A percentile compares a stretch with the other conserved stretches of the same genome.
Evolutionary conservation across 2,113 vertebrate genomes (phyloP).

Genomic region (Mionectes macconnelli): DNA sequence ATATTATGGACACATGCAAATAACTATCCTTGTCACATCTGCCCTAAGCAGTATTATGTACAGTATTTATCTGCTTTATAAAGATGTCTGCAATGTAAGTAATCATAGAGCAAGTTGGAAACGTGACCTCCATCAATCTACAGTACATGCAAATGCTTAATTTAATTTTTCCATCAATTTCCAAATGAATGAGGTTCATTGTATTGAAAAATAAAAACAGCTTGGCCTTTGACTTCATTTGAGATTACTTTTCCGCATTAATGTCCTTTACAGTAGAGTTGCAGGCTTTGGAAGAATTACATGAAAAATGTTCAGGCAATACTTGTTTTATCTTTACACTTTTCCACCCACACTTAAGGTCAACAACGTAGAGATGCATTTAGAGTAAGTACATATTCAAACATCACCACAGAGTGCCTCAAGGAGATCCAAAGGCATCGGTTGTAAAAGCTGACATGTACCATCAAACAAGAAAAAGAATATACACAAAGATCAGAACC

Average conservation of each 20-base stretch:
- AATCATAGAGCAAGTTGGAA: slow-evolving; percentile 16
- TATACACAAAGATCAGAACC: neutral
- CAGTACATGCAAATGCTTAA: slow-evolving; percentile 32
- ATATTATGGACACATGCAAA: neutral
- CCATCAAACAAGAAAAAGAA: neutral
- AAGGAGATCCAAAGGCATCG: neutral
- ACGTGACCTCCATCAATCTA: slow-evolving; percentile 12
- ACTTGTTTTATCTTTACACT: slow-evolving; percentile 7
- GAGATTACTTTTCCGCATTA: slow-evolving; percentile 23
- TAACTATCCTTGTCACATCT: neutral
- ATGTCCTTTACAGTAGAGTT: neutral
- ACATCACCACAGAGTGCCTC: neutral
- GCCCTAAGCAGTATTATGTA: neutral
- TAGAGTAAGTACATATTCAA: neutral
- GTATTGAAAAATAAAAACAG: slow-evolving; percentile 55
- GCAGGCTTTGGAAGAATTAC: slow-evolving; percentile 19
- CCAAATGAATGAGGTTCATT: slow-evolving; percentile 32
- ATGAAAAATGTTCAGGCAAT: neutral
- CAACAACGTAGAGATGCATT: neutral
- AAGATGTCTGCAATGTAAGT: neutral
- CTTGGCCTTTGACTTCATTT: slow-evolving; percentile 41
- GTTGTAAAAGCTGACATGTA: neutral
- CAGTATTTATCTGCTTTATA: neutral
- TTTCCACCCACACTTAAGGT: neutral
- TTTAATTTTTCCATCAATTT: slow-evolving; percentile 57